phyloP scores from a whole-genome alignment of 2,797 vertebrate genomes.

The Eidolon dupreanum region DNA sequence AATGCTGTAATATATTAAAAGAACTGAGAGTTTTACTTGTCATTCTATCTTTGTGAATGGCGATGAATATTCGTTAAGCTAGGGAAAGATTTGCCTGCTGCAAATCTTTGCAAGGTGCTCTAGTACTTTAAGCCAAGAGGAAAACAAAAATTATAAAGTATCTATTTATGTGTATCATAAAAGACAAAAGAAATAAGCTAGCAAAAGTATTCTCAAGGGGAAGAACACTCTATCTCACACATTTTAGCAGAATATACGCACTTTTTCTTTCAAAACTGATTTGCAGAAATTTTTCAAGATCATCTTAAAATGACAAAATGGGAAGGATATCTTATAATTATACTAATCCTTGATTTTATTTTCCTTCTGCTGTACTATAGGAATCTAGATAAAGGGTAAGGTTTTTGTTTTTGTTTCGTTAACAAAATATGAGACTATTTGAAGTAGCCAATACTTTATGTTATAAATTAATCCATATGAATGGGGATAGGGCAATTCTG shows the following conservation, averaged over 20 bases:
- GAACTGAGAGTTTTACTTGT: constrained; percentile 55
- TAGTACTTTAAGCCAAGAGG: constrained; percentile 41
- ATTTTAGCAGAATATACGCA: not conserved
- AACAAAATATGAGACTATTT: not conserved
- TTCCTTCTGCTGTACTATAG: not conserved
- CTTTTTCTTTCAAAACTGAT: not conserved
- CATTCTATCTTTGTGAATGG: constrained; percentile 48
- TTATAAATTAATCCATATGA: not conserved
- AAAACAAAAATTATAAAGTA: constrained; percentile 32
- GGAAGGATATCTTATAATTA: not conserved
- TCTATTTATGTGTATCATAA: constrained; percentile 38
- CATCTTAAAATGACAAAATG: not conserved
- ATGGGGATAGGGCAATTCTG: not conserved
- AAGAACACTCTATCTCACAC: not conserved
- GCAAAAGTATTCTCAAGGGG: not conserved
- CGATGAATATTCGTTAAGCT: constrained; percentile 72
- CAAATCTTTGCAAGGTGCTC: constrained; percentile 55
- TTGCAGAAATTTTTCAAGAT: not conserved
- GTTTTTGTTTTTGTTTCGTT: not conserved
- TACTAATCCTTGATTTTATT: not conserved
- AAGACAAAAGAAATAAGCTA: not conserved
- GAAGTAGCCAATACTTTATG: not conserved
- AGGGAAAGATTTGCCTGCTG: constrained; percentile 52
- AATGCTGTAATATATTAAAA: constrained; percentile 16
- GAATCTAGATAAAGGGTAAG: not conserved